Evolutionary conservation across 2,888 invertebrate species (phyloP), one percentile per base, ranked within the genome.

Genomic region (Microchrysa polita): DNA sequence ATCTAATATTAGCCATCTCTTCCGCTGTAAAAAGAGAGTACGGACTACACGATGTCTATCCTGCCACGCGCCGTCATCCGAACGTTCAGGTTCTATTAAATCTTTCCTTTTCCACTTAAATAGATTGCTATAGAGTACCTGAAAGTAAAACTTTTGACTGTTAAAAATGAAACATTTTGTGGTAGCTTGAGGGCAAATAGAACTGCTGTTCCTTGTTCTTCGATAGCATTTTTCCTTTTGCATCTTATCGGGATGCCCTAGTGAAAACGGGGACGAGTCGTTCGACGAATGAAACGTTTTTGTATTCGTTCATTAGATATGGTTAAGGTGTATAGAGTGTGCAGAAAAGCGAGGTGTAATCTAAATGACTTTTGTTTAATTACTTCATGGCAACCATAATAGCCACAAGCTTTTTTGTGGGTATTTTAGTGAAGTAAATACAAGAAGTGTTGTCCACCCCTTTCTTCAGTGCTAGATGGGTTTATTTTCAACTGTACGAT

Each of bases 291-390:
- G 7, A 14, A 23, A 40, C 40, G 5, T 10, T 10, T 16, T 18
- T n/a, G n/a, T n/a, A n/a, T n/a, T n/a, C n/a, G n/a, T n/a, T n/a
- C n/a, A n/a, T 4, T 20, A 18, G 10, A 55, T n/a, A 55, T 20
- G 10, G 18, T 18, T n/a, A n/a, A n/a, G 22, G 20, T 10, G 10
- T 7, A 18, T 1, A 12, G 22, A 40, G 61, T n/a, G 23, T 65
- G 27, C 7, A 34, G 48, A 48, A 48, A 65, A 65, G n/a, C 57
- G 42, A 69, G 5, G 69, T 69, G 75, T 74, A 74, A 74, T 75
- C 75, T 75, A 75, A 75, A 75, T 75, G 75, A 75, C 75, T 75
- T 75, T 74, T 75, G 75, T 75, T 75, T 75, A 75, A 75, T 75
- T 75, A 75, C 75, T 75, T 75, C 75, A 72, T 69, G 73, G 74